Conservation (phyloP, 2,888 invertebrate genomes). For the Drosophila demipolita region DNA sequence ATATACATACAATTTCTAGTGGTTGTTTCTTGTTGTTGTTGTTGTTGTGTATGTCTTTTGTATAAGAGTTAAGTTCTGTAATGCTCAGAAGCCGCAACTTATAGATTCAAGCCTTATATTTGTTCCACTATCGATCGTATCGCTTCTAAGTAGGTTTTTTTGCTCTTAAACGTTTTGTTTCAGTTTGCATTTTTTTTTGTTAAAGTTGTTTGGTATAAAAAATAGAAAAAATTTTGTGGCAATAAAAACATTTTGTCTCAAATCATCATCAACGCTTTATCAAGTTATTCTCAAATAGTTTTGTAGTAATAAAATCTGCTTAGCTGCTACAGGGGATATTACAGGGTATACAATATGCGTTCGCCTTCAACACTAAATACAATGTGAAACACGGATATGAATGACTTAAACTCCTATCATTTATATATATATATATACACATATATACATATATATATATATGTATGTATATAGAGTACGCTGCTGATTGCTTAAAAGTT, state of each 20-base stretch:
- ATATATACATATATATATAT: slow-evolving; percentile 11
- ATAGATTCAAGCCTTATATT: slow-evolving; percentile 59
- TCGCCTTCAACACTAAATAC: slow-evolving; percentile 46
- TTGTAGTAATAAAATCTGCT: slow-evolving; percentile 65
- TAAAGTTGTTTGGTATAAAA: slow-evolving; percentile 83
- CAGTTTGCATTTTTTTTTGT: slow-evolving; percentile 49
- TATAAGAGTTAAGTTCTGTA: slow-evolving; percentile 49
- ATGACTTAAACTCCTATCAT: slow-evolving; percentile 48
- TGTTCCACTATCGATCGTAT: slow-evolving; percentile 30
- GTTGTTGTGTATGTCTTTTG: slow-evolving; percentile 29
- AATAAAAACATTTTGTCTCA: slow-evolving; percentile 71
- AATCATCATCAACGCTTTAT: slow-evolving; percentile 37
- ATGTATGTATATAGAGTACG: slow-evolving; percentile 51
- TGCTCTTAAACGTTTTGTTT: slow-evolving; percentile 31
- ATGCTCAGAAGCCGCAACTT: slow-evolving; percentile 69
- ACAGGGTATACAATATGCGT: slow-evolving; percentile 60
- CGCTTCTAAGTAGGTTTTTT: slow-evolving; percentile 26
- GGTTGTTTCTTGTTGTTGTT: slow-evolving; percentile 26
- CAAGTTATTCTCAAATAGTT: slow-evolving; percentile 52
- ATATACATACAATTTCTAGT: slow-evolving; percentile 49
- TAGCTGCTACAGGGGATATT: slow-evolving; percentile 55
- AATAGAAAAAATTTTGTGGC: slow-evolving; percentile 83
- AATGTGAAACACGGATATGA: slow-evolving; percentile 65
- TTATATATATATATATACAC: slow-evolving; percentile 25
- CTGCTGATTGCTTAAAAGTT: slow-evolving; percentile 77